phyloP scores from a whole-genome alignment of 2,888 invertebrate species.

The Nemapogon koenigi region DNA sequence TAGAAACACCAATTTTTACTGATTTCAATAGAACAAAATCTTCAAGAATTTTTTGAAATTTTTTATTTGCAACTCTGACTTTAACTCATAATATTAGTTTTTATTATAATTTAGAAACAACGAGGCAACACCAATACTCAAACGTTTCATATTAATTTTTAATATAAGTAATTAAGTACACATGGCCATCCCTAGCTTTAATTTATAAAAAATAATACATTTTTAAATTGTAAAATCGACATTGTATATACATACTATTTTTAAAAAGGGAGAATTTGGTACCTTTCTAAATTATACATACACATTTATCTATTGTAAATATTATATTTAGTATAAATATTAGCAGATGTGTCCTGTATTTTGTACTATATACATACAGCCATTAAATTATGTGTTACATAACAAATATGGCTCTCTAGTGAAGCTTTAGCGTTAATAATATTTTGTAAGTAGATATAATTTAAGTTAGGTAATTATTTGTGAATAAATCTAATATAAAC shows the following conservation, averaged over 20 bases:
- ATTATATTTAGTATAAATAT: neutral
- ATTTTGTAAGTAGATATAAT: too few species aligned
- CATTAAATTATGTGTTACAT: neutral
- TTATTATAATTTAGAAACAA: constrained; percentile 7
- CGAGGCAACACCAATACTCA: constrained; percentile 7
- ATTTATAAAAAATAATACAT: constrained; percentile 17
- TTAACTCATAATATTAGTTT: too few species aligned
- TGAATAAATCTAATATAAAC: too few species aligned
- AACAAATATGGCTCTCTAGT: constrained; percentile 3
- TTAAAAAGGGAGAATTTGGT: too few species aligned
- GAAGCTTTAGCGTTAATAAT: neutral
- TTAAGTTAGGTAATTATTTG: too few species aligned
- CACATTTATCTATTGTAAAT: neutral
- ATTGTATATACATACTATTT: neutral
- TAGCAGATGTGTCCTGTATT: neutral
- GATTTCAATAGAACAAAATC: too few species aligned
- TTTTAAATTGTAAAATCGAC: neutral
- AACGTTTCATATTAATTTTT: constrained; percentile 4
- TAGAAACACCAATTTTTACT: too few species aligned
- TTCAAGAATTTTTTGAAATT: too few species aligned
- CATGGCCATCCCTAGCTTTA: constrained; percentile 51
- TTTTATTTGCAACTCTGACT: too few species aligned
- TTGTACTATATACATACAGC: neutral
- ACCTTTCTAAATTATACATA: neutral
- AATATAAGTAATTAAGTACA: constrained; percentile 19